Percentiles rank a stretch among this genome's conserved stretches.
These are phyloP conservation scores for Mus caroli DNA, from an alignment of 2,797 vertebrate genomes.

Conservation along the genomic window DNA sequence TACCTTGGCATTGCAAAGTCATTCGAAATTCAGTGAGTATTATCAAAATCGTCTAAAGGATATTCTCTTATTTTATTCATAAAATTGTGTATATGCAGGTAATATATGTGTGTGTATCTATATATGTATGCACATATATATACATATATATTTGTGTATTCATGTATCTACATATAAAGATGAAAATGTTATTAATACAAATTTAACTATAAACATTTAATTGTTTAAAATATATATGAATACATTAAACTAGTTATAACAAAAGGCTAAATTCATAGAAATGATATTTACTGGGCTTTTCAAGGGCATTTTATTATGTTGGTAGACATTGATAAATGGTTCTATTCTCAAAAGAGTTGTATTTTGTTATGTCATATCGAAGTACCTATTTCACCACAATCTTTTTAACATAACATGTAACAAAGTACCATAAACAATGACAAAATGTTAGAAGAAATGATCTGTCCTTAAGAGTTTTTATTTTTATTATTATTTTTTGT, in stretches of 20 bases:
- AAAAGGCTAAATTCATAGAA: neutral
- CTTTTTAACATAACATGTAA: neutral
- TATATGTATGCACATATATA: neutral
- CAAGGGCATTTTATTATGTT: neutral
- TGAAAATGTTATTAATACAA: neutral
- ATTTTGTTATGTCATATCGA: neutral
- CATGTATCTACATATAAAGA: neutral
- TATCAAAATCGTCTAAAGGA: neutral
- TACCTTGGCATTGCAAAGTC: neutral
- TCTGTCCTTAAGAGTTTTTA: neutral
- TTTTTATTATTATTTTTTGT: neutral
- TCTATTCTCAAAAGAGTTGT: neutral
- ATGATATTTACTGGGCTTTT: neutral
- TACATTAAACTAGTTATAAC: neutral
- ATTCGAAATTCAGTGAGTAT: neutral
- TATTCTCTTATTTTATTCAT: neutral
- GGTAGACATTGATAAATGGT: neutral
- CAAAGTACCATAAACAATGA: conserved; percentile 6
- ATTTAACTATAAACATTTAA: neutral
- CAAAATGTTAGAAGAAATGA: neutral
- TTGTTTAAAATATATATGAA: neutral
- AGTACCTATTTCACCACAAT: neutral
- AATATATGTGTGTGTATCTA: neutral
- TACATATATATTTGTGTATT: neutral
- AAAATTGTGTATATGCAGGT: neutral